A percentile compares a stretch with the other conserved stretches of the same genome.
phyloP scores from a whole-genome alignment of 2,888 invertebrate species.

The Melieria omissa region DNA sequence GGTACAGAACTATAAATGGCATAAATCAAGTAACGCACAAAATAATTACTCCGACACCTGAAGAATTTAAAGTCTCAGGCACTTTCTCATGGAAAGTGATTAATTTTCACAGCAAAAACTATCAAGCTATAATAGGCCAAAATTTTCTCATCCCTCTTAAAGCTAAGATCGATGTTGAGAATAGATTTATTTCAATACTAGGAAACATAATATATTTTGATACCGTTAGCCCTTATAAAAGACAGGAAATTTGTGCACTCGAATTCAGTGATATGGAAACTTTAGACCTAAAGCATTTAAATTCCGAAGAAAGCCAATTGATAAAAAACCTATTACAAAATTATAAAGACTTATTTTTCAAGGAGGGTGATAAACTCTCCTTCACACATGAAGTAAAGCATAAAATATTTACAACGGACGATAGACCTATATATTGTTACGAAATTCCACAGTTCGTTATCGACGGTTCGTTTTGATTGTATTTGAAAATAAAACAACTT shows the following conservation, averaged over 20 bases:
- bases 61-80: conserved; percentile 37
- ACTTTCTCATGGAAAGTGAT: conserved; percentile 38
- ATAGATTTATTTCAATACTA: conserved; percentile 24
- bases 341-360: conserved; percentile 21
- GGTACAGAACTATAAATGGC: conserved; percentile 37
- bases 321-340: conserved; percentile 12
- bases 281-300: conserved; percentile 25
- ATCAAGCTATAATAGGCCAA: conserved; percentile 35
- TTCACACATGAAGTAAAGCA: conserved; percentile 27
- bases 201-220: conserved; percentile 28
- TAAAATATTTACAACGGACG: conserved; percentile 24
- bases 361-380: conserved; percentile 25
- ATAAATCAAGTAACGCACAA: conserved; percentile 36
- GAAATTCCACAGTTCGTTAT: no score
- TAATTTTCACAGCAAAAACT: conserved; percentile 35
- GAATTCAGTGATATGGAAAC: conserved; percentile 34
- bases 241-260: conserved; percentile 35
- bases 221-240: conserved; percentile 24
- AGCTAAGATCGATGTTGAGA: conserved; percentile 37
- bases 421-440: conserved; percentile 11
- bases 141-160: conserved; percentile 37
- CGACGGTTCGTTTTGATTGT: no score
- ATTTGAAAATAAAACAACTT: no score
- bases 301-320: conserved; percentile 23
- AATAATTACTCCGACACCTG: conserved; percentile 38